Percentiles rank a stretch among this genome's conserved stretches.
phyloP scores from a whole-genome alignment of 2,797 vertebrate genomes.

The Acipenser oxyrinchus region DNA sequence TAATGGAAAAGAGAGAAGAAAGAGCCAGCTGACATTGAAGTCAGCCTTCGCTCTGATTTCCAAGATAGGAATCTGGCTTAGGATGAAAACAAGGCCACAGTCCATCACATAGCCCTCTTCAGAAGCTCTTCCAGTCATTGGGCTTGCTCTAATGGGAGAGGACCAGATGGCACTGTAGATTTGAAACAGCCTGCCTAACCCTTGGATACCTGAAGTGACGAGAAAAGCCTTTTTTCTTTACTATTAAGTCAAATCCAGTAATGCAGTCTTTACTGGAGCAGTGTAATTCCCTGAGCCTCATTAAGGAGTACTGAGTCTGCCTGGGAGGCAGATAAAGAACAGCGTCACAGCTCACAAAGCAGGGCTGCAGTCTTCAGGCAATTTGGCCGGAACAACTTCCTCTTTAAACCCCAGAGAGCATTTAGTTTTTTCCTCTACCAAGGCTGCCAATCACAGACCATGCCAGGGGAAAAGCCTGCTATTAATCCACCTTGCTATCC shows the following conservation, averaged over 20 bases:
- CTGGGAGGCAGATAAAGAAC: slow-evolving; percentile 63
- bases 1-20: too few relatives aligned
- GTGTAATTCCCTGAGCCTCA: slow-evolving; percentile 44
- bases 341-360: slow-evolving; percentile 70
- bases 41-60: background rate
- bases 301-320: slow-evolving; percentile 47
- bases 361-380: slow-evolving; percentile 55
- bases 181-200: too few relatives aligned
- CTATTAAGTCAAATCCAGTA: slow-evolving; percentile 34
- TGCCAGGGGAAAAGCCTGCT: slow-evolving; percentile 24
- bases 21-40: background rate
- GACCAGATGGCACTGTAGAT: too few relatives aligned
- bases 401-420: slow-evolving; percentile 52
- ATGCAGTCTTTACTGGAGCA: slow-evolving; percentile 30
- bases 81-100: background rate
- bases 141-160: too few relatives aligned
- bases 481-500: slow-evolving; percentile 38
- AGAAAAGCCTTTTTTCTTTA: slow-evolving; percentile 23
- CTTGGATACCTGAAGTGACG: too few relatives aligned
- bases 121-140: background rate
- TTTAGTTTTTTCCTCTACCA: slow-evolving; percentile 51
- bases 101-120: background rate
- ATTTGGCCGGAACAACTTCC: slow-evolving; percentile 58
- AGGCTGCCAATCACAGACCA: slow-evolving; percentile 53
- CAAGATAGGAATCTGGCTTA: background rate